phyloP scores from a whole-genome alignment of 2,797 vertebrate species.

The Acanthis flammea region DNA sequence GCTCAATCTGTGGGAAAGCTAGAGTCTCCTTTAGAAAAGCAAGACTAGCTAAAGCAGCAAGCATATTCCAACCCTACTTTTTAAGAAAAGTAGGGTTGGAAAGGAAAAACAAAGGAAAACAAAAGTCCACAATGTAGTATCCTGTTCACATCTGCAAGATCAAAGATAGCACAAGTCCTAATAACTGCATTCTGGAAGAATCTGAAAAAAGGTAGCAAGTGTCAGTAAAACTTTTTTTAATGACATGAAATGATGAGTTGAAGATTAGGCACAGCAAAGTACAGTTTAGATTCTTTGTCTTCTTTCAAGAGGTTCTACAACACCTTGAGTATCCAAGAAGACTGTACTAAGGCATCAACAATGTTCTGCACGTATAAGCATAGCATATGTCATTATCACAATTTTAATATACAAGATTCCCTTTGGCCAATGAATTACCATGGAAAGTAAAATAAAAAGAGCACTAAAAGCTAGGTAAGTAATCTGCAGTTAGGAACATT shows the following conservation, averaged over 20 bases:
- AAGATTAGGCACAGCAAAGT: neutral
- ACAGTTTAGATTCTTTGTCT: neutral
- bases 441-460: slow-evolving; percentile 1
- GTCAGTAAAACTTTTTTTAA: neutral
- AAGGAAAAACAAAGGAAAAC: neutral
- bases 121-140: neutral
- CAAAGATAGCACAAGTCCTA: neutral
- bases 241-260: neutral
- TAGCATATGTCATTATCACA: neutral
- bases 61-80: neutral
- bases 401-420: neutral
- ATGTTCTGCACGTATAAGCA: neutral
- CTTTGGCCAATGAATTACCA: neutral
- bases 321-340: neutral
- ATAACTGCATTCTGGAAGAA: neutral
- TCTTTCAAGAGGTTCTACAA: neutral
- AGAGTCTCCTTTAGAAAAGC: neutral
- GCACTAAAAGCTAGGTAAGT: neutral
- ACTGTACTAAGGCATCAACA: neutral
- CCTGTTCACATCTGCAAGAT: neutral
- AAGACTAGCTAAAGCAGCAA: neutral
- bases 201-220: neutral
- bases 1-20: neutral
- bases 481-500: neutral
- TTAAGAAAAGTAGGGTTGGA: neutral